Evolutionary conservation across 1,140 invertebrate species (phyloP).

Genomic region (Nasonia vitripennis): DNA sequence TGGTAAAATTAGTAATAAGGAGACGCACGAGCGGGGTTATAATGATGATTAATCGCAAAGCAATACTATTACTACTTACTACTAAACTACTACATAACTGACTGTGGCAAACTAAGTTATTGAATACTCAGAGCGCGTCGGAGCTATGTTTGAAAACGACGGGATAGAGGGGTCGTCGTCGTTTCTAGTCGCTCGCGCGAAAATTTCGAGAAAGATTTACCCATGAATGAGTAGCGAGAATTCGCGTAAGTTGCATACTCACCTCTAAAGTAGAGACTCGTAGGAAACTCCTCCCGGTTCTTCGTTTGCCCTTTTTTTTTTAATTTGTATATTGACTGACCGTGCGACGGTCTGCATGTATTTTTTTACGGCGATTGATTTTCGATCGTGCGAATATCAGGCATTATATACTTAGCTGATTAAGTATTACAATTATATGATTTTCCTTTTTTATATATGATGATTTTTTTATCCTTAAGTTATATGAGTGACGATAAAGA

Average conservation of each 20-base stretch:
- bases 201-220: neutral
- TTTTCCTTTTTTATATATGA: neutral
- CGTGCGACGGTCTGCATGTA: neutral
- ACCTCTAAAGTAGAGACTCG: neutral
- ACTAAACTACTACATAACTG: neutral
- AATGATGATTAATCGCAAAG: conserved; percentile 15
- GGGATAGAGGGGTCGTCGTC: conserved; percentile 15
- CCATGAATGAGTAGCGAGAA: neutral
- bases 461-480: conserved; percentile 14
- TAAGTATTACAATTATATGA: conserved; percentile 6
- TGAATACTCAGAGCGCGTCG: conserved; percentile 39
- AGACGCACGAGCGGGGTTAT: conserved; percentile 1
- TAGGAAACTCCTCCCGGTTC: conserved; percentile 1
- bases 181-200: conserved; percentile 42
- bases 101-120: conserved; percentile 22
- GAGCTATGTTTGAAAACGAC: conserved; percentile 3
- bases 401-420: conserved; percentile 22
- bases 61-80: conserved; percentile 33
- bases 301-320: neutral
- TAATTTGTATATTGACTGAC: neutral
- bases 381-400: conserved; percentile 17
- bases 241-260: conserved; percentile 30
- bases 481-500: neutral
- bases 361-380: neutral
- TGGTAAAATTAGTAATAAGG: conserved; percentile 46